Conservation (phyloP, 2,797 vertebrate genomes). For the Streptopelia turtur region DNA sequence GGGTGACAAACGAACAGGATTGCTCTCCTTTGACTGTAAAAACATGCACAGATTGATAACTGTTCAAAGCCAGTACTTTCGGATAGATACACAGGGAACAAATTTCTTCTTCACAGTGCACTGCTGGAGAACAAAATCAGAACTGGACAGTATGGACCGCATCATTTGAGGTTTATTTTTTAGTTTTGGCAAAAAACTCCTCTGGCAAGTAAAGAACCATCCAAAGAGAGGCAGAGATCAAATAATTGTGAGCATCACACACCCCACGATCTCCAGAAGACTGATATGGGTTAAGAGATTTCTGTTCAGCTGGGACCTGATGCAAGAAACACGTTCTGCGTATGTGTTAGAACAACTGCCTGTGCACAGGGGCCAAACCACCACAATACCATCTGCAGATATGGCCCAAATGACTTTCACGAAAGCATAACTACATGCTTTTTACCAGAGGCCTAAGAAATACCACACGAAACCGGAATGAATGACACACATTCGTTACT, state of each 20-base stretch:
- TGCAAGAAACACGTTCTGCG: background rate
- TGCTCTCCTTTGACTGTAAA: background rate
- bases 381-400: rapidly evolving
- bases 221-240: background rate
- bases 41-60: background rate
- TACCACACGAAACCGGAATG: background rate
- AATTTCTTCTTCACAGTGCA: background rate
- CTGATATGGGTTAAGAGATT: background rate
- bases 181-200: background rate
- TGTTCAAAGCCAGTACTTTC: background rate
- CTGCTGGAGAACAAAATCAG: background rate
- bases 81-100: background rate
- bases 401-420: background rate
- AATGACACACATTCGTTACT: rapidly evolving
- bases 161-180: background rate
- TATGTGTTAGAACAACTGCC: rapidly evolving
- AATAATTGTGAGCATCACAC: background rate
- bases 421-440: background rate
- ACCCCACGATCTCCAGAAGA: background rate
- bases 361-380: background rate
- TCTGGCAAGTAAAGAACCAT: background rate
- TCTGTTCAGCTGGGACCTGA: background rate
- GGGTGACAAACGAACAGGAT: background rate
- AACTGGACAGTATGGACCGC: background rate
- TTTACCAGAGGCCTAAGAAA: background rate